Base-by-base conservation (phyloP, 2,888 invertebrate genomes). In the Dilophus febrilis region DNA sequence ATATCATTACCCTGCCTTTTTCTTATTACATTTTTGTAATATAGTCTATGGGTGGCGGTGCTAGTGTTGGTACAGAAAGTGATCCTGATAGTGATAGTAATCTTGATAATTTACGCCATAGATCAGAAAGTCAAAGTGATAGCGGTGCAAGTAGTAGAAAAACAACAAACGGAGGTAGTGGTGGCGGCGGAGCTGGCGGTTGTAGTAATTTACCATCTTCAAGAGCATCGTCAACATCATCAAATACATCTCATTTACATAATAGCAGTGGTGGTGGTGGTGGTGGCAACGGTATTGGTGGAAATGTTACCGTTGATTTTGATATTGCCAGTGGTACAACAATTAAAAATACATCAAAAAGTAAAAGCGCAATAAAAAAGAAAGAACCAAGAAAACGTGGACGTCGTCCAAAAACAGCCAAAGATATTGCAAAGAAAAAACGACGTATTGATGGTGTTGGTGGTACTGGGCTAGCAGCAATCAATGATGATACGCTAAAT, bases 51-150 rank as follows among this genome's bases (percentile, higher is more conserved):
- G n/a, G n/a, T n/a, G n/a, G 33, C 18, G 78, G 77, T 42, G 76
- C 74, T 19, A 77, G 77, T 42, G 76, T 74, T 56, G 76, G 76
- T 49, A 77, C 68, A 48, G 70, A 70, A 49, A 68, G 73, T 50
- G 73, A 73, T 45, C 67, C 67, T 48, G 77, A 77, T 47, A 77
- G 76, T 50, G 77, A 77, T 51, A 22, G n/a, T n/a, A n/a, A n/a
- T n/a, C n/a, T n/a, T n/a, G n/a, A n/a, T n/a, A n/a, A n/a, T n/a
- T n/a, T n/a, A n/a, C n/a, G n/a, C n/a, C n/a, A n/a, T n/a, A n/a
- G n/a, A n/a, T n/a, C n/a, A n/a, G n/a, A n/a, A n/a, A n/a, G n/a
- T n/a, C n/a, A n/a, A n/a, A 76, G 77, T 1, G 77, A 77, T 50
- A 74, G 72, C 1, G 73, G 70, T 19, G 72, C 67, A 54, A 40